Evolutionary conservation across 2,797 vertebrate genomes (phyloP).

Genomic region (Micropoecilia bifurca): DNA sequence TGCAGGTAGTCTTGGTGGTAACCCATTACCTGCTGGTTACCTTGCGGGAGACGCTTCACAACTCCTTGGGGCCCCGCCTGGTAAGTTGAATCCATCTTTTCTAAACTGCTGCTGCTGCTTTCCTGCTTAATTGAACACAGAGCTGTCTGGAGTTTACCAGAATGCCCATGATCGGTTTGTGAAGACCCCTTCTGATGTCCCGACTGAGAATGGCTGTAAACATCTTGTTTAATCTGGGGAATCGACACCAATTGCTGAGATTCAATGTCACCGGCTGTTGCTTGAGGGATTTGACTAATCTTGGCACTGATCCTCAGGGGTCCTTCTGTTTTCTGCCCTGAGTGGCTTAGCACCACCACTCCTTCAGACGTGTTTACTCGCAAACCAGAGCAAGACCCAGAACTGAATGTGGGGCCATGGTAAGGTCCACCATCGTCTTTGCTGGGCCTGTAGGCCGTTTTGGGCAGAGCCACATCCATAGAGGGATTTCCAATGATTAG

Average conservation of each 20-base stretch:
- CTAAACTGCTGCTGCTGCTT: conserved; percentile 65
- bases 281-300: conserved; percentile 97
- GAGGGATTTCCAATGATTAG: conserved; percentile 84
- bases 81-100: conserved; percentile 89
- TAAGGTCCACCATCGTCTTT: conserved; percentile 89
- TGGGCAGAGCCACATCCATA: conserved; percentile 82
- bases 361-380: conserved; percentile 96
- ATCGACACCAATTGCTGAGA: conserved; percentile 96
- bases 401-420: conserved; percentile 76
- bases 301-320: conserved; percentile 95
- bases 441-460: conserved; percentile 85
- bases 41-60: conserved; percentile 88
- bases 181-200: conserved; percentile 86
- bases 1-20: conserved; percentile 87
- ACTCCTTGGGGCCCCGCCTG: conserved; percentile 87
- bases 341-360: conserved; percentile 95
- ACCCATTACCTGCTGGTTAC: conserved; percentile 86
- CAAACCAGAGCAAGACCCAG: conserved; percentile 90
- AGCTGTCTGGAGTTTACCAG: conserved; percentile 85
- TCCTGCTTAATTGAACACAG: conserved; percentile 91
- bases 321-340: conserved; percentile 96
- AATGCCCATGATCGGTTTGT: conserved; percentile 86
- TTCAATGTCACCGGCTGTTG: conserved; percentile 94
- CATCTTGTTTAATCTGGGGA: conserved; percentile 95
- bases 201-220: conserved; percentile 86